Evolutionary conservation across 30 jellyfish, hydroid and myxozoan species (phyloP).

Genomic region (Turritopsis dohrnii): DNA sequence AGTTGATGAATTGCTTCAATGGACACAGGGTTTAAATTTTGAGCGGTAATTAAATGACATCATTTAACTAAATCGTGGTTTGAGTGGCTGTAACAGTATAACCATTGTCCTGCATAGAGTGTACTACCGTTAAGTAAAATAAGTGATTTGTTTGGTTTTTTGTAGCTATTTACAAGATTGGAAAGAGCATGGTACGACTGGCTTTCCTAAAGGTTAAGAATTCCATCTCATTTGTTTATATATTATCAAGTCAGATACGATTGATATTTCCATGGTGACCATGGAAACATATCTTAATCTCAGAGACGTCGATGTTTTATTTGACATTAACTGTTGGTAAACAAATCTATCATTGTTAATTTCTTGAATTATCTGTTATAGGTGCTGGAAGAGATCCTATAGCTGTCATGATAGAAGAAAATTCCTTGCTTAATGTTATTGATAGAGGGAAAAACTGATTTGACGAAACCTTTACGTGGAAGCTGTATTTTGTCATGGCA

Average conservation of each 20-base stretch:
- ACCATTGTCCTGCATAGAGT: too few species aligned
- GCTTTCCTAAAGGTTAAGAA: background rate
- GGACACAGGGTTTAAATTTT: conserved; percentile 78
- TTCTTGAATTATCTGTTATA: background rate
- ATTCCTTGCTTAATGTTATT: background rate
- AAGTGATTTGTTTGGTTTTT: background rate
- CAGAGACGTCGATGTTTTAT: background rate
- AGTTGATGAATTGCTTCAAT: conserved; percentile 71
- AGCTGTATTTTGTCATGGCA: too few species aligned
- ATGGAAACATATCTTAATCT: background rate
- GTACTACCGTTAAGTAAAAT: too few species aligned
- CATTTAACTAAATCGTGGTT: too few species aligned
- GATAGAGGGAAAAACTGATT: background rate
- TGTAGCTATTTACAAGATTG: conserved; percentile 15
- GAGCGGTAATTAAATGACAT: conserved; percentile 40
- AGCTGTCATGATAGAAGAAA: background rate
- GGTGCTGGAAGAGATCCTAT: background rate
- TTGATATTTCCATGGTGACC: background rate
- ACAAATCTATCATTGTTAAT: too few species aligned
- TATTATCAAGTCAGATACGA: background rate
- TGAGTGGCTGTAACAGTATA: too few species aligned
- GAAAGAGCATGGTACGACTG: conserved; percentile 18
- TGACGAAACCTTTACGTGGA: background rate
- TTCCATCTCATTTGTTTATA: too few species aligned
- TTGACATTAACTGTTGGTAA: too few species aligned